These are phyloP conservation scores for Spinus olivaceus DNA, from an alignment of 2,797 vertebrate genomes.

Conservation along the genomic window DNA sequence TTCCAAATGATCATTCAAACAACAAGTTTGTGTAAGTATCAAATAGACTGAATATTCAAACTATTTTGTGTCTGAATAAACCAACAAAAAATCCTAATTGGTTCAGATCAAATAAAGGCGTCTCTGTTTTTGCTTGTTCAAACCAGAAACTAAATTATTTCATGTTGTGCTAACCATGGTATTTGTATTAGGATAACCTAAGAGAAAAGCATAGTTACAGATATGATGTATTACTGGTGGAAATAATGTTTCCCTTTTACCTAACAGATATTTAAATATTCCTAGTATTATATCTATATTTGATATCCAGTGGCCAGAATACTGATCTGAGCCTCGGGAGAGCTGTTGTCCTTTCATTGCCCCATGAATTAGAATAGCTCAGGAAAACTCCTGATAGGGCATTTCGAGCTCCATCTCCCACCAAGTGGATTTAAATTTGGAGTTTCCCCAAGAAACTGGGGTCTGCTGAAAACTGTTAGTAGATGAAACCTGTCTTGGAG, in stretches of 20 bases:
- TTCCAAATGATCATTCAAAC: background rate
- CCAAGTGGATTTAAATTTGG: background rate
- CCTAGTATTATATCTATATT: background rate
- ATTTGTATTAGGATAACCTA: background rate
- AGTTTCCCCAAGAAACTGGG: background rate
- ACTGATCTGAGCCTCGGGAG: background rate
- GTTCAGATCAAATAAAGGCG: background rate
- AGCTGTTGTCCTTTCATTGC: background rate
- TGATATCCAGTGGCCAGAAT: background rate
- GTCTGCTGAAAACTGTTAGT: background rate
- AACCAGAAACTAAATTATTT: slow-evolving; percentile 20
- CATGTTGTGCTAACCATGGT: background rate
- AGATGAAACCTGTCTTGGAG: background rate
- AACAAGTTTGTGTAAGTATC: background rate
- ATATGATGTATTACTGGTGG: background rate
- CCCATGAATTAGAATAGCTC: background rate
- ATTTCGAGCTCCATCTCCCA: background rate
- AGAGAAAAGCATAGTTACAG: background rate
- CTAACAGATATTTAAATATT: background rate
- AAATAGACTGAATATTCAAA: slow-evolving; percentile 6
- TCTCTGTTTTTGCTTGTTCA: slow-evolving; percentile 7
- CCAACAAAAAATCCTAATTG: background rate
- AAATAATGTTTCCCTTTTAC: background rate
- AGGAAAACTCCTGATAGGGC: background rate
- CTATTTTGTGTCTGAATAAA: background rate